Conservation (phyloP, 2,888 invertebrate genomes). For the Pecten maximus region DNA sequence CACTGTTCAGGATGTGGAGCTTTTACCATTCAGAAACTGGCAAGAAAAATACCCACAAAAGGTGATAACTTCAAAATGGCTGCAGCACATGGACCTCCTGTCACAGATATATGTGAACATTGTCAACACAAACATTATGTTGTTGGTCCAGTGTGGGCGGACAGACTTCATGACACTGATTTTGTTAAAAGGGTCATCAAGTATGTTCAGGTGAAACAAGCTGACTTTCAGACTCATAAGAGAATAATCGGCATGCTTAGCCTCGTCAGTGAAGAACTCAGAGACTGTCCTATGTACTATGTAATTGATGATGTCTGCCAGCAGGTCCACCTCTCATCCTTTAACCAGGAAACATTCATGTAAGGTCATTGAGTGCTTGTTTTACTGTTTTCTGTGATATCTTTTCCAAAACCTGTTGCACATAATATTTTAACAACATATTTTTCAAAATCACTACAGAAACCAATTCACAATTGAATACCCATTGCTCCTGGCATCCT, state of each 20-base stretch:
- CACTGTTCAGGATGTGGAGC: slow-evolving; percentile 95
- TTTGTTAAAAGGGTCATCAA: slow-evolving; percentile 89
- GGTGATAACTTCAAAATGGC: slow-evolving; percentile 83
- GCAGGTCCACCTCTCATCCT: slow-evolving; percentile 85
- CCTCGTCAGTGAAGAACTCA: slow-evolving; percentile 90
- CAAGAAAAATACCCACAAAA: slow-evolving; percentile 81
- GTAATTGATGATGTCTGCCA: slow-evolving; percentile 90
- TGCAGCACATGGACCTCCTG: slow-evolving; percentile 88
- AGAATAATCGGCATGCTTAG: slow-evolving; percentile 88
- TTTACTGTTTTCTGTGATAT: too few species aligned
- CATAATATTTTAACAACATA: too few species aligned
- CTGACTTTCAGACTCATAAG: slow-evolving; percentile 87
- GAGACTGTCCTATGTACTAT: slow-evolving; percentile 93
- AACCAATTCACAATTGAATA: too few species aligned
- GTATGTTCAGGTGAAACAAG: slow-evolving; percentile 74
- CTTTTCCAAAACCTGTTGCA: too few species aligned
- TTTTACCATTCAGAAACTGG: slow-evolving; percentile 90
- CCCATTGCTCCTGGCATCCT: too few species aligned
- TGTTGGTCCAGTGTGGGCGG: slow-evolving; percentile 97
- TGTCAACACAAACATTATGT: slow-evolving; percentile 91
- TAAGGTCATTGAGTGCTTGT: too few species aligned
- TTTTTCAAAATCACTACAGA: too few species aligned
- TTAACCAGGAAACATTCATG: slow-evolving; percentile 26
- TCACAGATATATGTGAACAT: slow-evolving; percentile 88
- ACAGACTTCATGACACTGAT: slow-evolving; percentile 89